Base-by-base conservation (phyloP, 2,888 invertebrate genomes). In the Drosophila nr. medialis region DNA sequence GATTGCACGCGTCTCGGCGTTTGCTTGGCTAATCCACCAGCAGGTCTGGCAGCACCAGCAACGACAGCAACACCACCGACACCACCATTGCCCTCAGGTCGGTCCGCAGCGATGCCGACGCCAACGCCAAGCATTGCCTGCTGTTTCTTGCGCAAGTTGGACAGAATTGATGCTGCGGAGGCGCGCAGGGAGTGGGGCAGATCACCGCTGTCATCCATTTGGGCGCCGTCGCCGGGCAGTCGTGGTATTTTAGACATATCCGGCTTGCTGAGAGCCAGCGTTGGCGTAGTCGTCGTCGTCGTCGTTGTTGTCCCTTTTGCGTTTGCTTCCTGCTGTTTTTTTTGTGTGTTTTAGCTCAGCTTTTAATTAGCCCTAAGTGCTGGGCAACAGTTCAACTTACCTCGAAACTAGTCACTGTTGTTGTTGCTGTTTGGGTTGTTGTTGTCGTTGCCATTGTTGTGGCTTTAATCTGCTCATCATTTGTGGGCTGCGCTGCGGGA, bases 211-310 rank as follows among this genome's bases (percentile, higher is more conserved):
- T 91, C 91, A 34, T 92, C 91, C 82, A 83, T 90, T 77, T 92
- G 91, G 48, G 91, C 91, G 18, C 92, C 93, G 81, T 93, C 93
- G 64, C 91, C 93, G 48, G 93, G 92, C 36, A 93, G 86, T 30
- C 92, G 91, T 66, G 92, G 92, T 67, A 92, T 91, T 88, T 91
- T 92, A 10, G 92, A 89, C 87, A 93, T 93, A 68, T 93, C 93
- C 70, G 86, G 74, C 55, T 64, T 56, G 56, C 51, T 42, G 40
- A 61, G 42, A 27, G 61, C 66, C 48, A 54, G 45, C 45, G 72
- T 45, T 29, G 65, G 8, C 21, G 79, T 51, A 11, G 60, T 10
- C 18, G 65, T 42, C 18, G 38, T 56, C 30, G 30, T 50, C 11
- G 1, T 53, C 50, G 50, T 27, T 50, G 29, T 27, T 29, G 49